Conservation (phyloP, 2,888 invertebrate species). For the Ophion costatus region DNA sequence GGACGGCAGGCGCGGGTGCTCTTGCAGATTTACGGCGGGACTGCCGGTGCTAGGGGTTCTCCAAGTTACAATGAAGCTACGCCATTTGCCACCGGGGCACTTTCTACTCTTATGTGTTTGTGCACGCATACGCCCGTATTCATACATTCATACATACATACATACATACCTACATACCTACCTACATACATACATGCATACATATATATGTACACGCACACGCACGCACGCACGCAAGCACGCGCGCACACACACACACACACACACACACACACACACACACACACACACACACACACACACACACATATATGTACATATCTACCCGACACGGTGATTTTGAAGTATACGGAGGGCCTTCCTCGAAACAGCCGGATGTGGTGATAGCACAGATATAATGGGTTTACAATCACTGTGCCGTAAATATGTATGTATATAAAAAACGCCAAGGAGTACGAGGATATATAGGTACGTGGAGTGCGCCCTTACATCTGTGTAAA, state of each 20-base stretch:
- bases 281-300: slow-evolving; percentile 46
- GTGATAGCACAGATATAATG: too few relatives aligned
- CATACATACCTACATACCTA: slow-evolving; percentile 42
- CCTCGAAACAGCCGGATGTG: too few relatives aligned
- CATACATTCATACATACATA: too few relatives aligned
- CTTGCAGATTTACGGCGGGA: slow-evolving; percentile 79
- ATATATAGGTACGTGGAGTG: neutral
- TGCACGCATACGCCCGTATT: neutral
- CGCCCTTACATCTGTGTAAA: neutral
- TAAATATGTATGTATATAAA: too few relatives aligned
- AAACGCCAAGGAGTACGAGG: neutral
- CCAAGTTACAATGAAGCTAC: slow-evolving; percentile 80
- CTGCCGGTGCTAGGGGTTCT: slow-evolving; percentile 72
- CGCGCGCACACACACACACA: slow-evolving; percentile 39
- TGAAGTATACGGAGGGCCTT: too few relatives aligned
- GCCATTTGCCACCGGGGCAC: slow-evolving; percentile 83
- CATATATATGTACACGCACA: slow-evolving; percentile 40
- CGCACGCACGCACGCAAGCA: neutral
- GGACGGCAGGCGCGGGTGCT: slow-evolving; percentile 38
- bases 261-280: neutral
- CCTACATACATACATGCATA: neutral
- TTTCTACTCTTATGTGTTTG: slow-evolving; percentile 81
- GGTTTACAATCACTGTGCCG: too few relatives aligned
- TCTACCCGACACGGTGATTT: too few relatives aligned
- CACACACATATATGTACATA: neutral